Conservation (phyloP, 2,113 vertebrate genomes). For the Protobothrops mucrosquamatus region DNA sequence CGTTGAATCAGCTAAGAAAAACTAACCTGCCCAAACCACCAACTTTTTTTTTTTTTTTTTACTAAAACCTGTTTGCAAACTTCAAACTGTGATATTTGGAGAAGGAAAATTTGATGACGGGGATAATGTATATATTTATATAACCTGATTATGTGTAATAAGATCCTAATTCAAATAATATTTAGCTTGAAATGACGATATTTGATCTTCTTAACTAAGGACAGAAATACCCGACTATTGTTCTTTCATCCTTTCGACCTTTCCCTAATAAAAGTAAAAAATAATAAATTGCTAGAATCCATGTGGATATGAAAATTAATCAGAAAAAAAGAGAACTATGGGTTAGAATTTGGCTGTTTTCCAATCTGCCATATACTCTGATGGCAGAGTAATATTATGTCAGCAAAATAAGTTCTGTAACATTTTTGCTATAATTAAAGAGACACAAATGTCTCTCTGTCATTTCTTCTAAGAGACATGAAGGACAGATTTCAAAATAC, state of each 20-base stretch:
- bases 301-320: background rate
- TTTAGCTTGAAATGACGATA: background rate
- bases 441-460: background rate
- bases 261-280: background rate
- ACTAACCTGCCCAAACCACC: background rate
- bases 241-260: background rate
- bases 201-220: background rate
- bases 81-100: background rate
- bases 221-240: background rate
- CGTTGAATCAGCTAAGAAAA: background rate
- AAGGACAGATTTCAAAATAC: background rate
- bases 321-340: background rate
- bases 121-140: background rate
- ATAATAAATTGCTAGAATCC: background rate
- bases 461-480: background rate
- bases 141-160: background rate
- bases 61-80: background rate
- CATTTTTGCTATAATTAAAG: background rate
- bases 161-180: background rate
- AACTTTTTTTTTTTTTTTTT: background rate
- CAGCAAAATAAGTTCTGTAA: background rate
- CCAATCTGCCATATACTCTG: background rate
- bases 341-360: background rate
- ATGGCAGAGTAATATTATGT: background rate
- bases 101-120: background rate